phyloP scores from a whole-genome alignment of 1,140 invertebrate species.

The Drosophila varians region DNA sequence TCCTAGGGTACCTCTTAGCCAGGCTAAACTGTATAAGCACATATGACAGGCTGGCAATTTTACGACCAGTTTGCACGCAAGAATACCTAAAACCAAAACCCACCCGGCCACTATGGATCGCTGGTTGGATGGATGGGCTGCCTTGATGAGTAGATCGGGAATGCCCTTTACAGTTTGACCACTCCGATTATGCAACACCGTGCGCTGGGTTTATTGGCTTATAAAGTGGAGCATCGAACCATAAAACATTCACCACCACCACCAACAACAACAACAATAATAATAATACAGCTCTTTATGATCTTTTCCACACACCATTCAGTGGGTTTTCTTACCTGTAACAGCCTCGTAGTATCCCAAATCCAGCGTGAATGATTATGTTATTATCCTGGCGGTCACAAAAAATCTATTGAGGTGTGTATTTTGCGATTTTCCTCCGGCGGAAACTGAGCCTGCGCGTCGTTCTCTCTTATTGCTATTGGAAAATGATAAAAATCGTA shows the following conservation, averaged over 20 bases:
- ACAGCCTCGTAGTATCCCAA: slow-evolving; percentile 83
- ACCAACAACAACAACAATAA: not conserved
- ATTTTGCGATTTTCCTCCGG: no score
- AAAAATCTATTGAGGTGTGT: slow-evolving; percentile 37
- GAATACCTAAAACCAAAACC: not conserved
- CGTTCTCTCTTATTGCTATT: slow-evolving; percentile 10
- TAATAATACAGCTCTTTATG: slow-evolving; percentile 9
- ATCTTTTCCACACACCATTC: slow-evolving; percentile 11
- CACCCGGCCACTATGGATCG: not conserved
- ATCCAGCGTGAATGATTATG: slow-evolving; percentile 83
- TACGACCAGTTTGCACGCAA: slow-evolving; percentile 39
- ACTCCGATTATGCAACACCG: slow-evolving; percentile 36
- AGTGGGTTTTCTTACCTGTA: slow-evolving; percentile 64
- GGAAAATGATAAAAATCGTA: slow-evolving; percentile 40
- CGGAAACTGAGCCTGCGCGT: not conserved
- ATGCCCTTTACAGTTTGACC: slow-evolving; percentile 18
- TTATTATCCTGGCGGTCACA: slow-evolving; percentile 53
- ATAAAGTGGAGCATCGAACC: slow-evolving; percentile 40
- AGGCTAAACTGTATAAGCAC: slow-evolving; percentile 8
- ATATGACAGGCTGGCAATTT: slow-evolving; percentile 34
- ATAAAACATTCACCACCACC: slow-evolving; percentile 23
- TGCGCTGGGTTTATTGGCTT: slow-evolving; percentile 38
- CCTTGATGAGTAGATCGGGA: slow-evolving; percentile 7
- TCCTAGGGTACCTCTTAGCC: slow-evolving; percentile 1
- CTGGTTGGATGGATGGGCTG: slow-evolving; percentile 6